phyloP scores from a whole-genome alignment of 35 echinoderm and acorn worm species.

The Ptychodera flava region DNA sequence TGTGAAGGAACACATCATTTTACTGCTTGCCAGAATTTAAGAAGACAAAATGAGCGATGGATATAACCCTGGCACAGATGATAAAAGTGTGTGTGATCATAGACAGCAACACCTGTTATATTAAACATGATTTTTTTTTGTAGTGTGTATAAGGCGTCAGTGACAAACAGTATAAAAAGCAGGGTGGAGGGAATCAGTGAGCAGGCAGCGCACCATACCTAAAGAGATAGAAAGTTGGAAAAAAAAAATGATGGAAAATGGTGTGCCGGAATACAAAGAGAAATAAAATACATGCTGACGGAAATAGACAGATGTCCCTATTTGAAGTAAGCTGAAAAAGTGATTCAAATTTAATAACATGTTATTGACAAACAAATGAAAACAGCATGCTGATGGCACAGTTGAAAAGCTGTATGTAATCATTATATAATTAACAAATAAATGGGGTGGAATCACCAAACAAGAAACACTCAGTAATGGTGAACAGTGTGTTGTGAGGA shows the following conservation, averaged over 20 bases:
- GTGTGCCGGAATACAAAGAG: background rate
- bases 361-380: background rate
- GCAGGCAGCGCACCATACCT: background rate
- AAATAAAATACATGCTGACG: no score
- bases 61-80: no score
- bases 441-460: background rate
- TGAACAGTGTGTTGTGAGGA: background rate
- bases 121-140: no score
- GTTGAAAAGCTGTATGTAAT: background rate
- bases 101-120: no score
- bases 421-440: background rate
- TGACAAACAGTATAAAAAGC: background rate
- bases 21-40: no score
- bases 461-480: background rate
- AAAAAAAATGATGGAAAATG: background rate
- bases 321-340: background rate
- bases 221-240: background rate
- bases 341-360: background rate
- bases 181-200: background rate
- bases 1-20: no score
- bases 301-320: background rate
- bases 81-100: no score
- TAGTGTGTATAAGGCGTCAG: background rate
- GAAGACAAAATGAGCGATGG: no score
- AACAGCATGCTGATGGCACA: background rate